Evolutionary conservation across 2,888 invertebrate species (phyloP), one percentile per base, ranked within the genome.

Genomic region (Mantis religiosa): DNA sequence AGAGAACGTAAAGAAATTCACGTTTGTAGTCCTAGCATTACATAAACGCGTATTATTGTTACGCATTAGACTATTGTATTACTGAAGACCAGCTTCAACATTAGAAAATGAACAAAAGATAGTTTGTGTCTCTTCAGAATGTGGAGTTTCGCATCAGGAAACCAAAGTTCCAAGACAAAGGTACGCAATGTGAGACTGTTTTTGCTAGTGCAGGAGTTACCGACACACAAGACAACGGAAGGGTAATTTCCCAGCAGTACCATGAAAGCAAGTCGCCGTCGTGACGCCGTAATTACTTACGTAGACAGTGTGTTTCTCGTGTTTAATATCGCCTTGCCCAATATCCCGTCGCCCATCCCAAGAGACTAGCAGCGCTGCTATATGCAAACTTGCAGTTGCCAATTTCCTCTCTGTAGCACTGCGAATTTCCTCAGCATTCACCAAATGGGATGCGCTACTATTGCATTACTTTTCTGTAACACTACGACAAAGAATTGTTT

Each of bases 191-290:
- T 71, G 14, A 71, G 54, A 71, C 20, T 2, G 54, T 71, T 71
- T 71, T 71, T 71, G 54, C 25, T 20, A 20, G 20, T 71, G 20
- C 54, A 8, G 54, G 20, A 20, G 20, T 9, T 25, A 20, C 54
- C 54, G 54, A 71, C 20, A 71, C 54, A 71, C 20, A 71, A 71
- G 54, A 71, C 54, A 71, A 71, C 54, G 54, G 54, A 71, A 71
- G 54, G 84, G 87, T 89, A 89, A 89, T 89, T 89, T 89, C 89
- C 89, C 89, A 85, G 82, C 85, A 88, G 89, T 28, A 88, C 89
- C 88, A 89, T 89, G 87, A 89, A 89, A 87, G 54, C 84, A 88
- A 85, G 82, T 84, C 85, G 28, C 47, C 84, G 85, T 87, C 85
- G 87, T 89, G 28, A 47, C 84, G 85, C 88, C 88, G 87, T 89